phyloP scores from a whole-genome alignment of 2,888 invertebrate genomes.

The Temnothorax unifasciatus region DNA sequence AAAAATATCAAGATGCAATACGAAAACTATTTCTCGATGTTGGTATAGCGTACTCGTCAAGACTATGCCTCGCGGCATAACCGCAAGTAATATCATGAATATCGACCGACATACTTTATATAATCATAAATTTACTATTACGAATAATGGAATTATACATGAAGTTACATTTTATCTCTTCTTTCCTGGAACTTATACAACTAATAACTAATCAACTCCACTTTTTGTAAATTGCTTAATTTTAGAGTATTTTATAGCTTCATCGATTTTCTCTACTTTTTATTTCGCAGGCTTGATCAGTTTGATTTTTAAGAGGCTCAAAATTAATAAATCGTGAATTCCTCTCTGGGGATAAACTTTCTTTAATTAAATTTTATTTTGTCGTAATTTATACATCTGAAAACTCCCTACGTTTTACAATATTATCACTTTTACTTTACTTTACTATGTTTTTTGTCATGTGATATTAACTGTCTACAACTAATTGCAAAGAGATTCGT shows the following conservation, averaged over 20 bases:
- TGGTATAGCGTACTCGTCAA: neutral
- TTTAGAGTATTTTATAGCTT: neutral
- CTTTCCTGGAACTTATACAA: neutral
- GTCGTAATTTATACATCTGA: neutral
- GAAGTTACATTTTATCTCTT: conserved; percentile 2
- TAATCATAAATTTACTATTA: conserved; percentile 1
- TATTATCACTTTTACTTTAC: neutral
- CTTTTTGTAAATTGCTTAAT: conserved; percentile 16
- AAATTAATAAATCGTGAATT: neutral
- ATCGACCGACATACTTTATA: neutral
- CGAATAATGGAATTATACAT: neutral
- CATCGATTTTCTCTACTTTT: neutral
- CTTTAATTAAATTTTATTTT: neutral
- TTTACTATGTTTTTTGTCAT: neutral
- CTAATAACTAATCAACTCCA: neutral
- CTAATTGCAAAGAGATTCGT: neutral
- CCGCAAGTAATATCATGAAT: neutral
- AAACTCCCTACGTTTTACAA: neutral
- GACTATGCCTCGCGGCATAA: neutral
- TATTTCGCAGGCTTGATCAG: neutral
- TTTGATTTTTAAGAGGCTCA: neutral
- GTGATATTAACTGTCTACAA: neutral
- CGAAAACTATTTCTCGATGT: neutral
- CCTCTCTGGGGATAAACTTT: neutral
- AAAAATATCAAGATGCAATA: neutral